Evolutionary conservation across 1,140 invertebrate species (phyloP).

Genomic region (Holotrichia oblita): DNA sequence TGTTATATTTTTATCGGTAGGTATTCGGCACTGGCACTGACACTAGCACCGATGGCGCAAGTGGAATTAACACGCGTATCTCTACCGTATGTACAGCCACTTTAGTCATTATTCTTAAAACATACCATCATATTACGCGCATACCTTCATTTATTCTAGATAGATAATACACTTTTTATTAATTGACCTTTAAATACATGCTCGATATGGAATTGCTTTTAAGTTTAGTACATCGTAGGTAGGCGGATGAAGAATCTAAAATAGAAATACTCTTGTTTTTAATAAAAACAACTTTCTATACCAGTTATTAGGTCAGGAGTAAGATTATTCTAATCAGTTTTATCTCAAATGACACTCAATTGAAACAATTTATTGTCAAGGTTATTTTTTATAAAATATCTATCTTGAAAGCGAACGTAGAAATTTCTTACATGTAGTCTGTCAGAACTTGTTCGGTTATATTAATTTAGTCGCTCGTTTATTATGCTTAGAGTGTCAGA

Average conservation of each 20-base stretch:
- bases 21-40: conserved; percentile 22
- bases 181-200: not conserved
- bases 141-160: not conserved
- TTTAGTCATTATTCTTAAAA: conserved; percentile 8
- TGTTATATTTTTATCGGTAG: conserved; percentile 30
- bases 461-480: no score
- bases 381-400: no score
- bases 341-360: no score
- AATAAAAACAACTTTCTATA: no score
- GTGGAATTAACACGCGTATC: conserved; percentile 1
- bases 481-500: no score
- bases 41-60: conserved; percentile 14
- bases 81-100: not conserved
- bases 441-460: no score
- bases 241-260: not conserved
- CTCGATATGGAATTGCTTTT: conserved; percentile 6
- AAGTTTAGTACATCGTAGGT: not conserved
- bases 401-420: no score
- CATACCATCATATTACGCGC: not conserved
- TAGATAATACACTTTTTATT: conserved; percentile 2
- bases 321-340: no score
- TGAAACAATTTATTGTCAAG: no score
- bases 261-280: no score
- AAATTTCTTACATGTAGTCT: no score
- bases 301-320: no score